A percentile compares a stretch with the other conserved stretches of the same genome.
Evolutionary conservation across 2,888 invertebrate species (phyloP).

Genomic region (Tiphia femorata): DNA sequence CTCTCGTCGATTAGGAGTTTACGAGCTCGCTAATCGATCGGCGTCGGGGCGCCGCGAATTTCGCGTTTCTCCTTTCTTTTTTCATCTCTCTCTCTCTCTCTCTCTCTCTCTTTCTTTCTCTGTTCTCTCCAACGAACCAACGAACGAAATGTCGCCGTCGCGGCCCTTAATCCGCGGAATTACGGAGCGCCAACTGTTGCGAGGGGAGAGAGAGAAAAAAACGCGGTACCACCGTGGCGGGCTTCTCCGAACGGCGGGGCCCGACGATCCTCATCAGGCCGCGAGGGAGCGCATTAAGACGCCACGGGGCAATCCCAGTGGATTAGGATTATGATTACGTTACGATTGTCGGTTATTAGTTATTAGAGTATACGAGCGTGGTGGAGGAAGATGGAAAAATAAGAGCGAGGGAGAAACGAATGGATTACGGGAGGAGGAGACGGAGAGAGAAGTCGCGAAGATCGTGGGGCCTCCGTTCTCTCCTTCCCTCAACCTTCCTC

Average conservation of each 20-base stretch:
- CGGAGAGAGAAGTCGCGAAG: no score
- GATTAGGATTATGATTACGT: conserved; percentile 31
- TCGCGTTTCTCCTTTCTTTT: background rate
- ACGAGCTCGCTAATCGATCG: no score
- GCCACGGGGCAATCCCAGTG: conserved; percentile 6
- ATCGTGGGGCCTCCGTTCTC: no score
- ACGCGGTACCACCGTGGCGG: background rate
- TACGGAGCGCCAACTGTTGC: no score
- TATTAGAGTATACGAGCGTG: conserved; percentile 34
- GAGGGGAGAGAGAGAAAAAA: background rate
- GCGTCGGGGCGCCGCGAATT: no score
- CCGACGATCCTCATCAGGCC: conserved; percentile 20
- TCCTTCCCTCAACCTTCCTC: conserved; percentile 19
- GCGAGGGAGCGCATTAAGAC: conserved; percentile 24
- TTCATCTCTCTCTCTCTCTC: background rate
- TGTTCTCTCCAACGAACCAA: background rate
- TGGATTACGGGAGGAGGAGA: conserved; percentile 25
- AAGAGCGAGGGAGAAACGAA: conserved; percentile 24
- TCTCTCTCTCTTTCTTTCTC: background rate
- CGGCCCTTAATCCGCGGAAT: no score
- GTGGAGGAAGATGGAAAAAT: no score
- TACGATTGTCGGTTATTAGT: conserved; percentile 48
- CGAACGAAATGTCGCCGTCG: no score
- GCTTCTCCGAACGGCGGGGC: no score
- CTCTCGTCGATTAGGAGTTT: no score